Conservation (phyloP, 2,113 vertebrate species). For the Petrocephalus zakoni region DNA sequence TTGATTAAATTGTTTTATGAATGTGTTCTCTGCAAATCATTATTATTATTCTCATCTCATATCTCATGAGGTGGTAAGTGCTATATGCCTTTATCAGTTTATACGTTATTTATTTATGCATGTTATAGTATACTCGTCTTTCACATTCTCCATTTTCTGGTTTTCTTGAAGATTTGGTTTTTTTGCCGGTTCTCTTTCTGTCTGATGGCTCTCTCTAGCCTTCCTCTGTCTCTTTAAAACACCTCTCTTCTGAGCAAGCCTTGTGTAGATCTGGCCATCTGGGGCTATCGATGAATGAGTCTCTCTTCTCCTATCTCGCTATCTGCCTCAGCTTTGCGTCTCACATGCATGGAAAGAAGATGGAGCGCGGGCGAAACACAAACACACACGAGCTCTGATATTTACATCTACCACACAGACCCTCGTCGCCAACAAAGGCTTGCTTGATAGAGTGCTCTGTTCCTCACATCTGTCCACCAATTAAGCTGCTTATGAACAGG, state of each 20-base stretch:
- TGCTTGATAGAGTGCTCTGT: not conserved
- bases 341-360: not conserved
- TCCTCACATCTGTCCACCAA: not conserved
- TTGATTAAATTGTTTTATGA: not conserved
- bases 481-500: not conserved
- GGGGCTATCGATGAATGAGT: conserved; percentile 7
- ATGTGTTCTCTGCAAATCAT: not conserved
- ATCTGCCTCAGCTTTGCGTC: not conserved
- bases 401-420: not conserved
- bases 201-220: not conserved
- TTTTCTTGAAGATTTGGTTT: not conserved
- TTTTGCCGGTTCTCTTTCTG: not conserved
- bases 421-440: not conserved
- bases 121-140: not conserved
- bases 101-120: not conserved
- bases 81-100: not conserved
- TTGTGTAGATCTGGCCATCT: conserved; percentile 15
- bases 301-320: conserved; percentile 6
- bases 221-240: not conserved
- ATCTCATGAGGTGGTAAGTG: not conserved
- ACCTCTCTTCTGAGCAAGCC: conserved; percentile 7
- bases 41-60: not conserved
- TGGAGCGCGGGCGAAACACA: not conserved
- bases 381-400: not conserved
- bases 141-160: not conserved